A percentile compares a stretch with the other conserved stretches of the same genome.
phyloP scores from a whole-genome alignment of 1,140 invertebrate genomes.

The Drosophila repleta region DNA sequence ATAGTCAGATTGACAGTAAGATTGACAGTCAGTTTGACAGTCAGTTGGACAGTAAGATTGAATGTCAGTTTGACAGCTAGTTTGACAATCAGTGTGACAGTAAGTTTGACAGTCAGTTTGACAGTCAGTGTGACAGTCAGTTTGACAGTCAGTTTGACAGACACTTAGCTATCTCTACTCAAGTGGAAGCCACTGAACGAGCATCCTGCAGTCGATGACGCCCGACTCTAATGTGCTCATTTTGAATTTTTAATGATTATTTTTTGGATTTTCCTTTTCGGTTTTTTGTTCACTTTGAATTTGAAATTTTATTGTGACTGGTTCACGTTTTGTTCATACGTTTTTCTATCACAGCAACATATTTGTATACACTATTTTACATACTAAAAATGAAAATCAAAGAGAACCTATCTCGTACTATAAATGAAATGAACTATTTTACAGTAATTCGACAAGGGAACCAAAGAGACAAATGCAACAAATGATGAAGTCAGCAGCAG shows the following conservation, averaged over 20 bases:
- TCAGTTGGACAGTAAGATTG: too few relatives aligned
- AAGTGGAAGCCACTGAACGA: too few relatives aligned
- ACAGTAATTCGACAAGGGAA: constrained; percentile 18
- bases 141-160: too few relatives aligned
- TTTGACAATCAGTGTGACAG: too few relatives aligned
- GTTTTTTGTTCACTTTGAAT: constrained; percentile 47
- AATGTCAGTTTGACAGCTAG: too few relatives aligned
- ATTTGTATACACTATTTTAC: constrained; percentile 75
- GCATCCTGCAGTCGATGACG: too few relatives aligned
- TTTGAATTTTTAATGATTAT: background rate
- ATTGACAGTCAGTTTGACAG: too few relatives aligned
- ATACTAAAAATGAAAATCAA: constrained; percentile 38
- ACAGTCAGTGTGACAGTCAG: too few relatives aligned
- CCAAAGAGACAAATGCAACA: constrained; percentile 6
- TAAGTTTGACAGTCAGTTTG: too few relatives aligned
- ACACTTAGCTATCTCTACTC: too few relatives aligned
- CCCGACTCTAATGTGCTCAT: background rate
- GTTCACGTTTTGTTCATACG: constrained; percentile 72
- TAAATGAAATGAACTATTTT: constrained; percentile 35
- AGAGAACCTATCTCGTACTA: background rate
- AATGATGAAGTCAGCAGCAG: background rate
- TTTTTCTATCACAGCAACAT: constrained; percentile 79
- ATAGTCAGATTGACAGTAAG: too few relatives aligned
- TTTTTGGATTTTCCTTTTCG: constrained; percentile 19
- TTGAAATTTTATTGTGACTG: constrained; percentile 69